phyloP scores from a whole-genome alignment of 2,797 vertebrate species.

The Pelochelys cantorii region DNA sequence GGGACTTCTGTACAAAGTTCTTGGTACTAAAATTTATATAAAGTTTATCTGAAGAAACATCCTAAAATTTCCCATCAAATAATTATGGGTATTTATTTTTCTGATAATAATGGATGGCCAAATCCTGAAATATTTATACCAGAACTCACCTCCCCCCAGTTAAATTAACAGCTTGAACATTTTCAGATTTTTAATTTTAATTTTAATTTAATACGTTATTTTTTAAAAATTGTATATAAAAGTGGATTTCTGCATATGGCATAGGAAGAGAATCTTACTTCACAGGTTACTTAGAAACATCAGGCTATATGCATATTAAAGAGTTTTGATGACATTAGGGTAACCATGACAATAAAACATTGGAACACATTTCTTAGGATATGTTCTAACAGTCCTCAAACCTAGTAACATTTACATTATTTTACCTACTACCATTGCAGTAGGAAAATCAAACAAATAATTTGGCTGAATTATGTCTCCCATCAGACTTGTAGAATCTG shows the following conservation, averaged over 20 bases:
- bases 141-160: background rate
- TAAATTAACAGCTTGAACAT: background rate
- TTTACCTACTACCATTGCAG: slow-evolving; percentile 37
- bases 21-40: slow-evolving; percentile 47
- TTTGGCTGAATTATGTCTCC: slow-evolving; percentile 52
- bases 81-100: rapidly evolving
- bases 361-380: background rate
- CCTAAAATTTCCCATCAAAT: background rate
- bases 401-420: background rate
- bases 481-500: slow-evolving; percentile 18
- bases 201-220: background rate
- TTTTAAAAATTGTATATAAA: background rate
- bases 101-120: background rate
- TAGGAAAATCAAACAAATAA: slow-evolving; percentile 55
- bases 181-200: background rate
- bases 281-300: background rate
- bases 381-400: background rate
- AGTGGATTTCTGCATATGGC: background rate
- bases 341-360: background rate
- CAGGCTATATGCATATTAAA: background rate
- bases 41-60: slow-evolving; percentile 44
- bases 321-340: background rate
- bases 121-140: background rate
- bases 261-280: background rate
- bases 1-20: slow-evolving; percentile 53